A percentile compares a stretch with the other conserved stretches of the same genome.
phyloP scores from a whole-genome alignment of 1,140 invertebrate species.

The Orussus abietinus region DNA sequence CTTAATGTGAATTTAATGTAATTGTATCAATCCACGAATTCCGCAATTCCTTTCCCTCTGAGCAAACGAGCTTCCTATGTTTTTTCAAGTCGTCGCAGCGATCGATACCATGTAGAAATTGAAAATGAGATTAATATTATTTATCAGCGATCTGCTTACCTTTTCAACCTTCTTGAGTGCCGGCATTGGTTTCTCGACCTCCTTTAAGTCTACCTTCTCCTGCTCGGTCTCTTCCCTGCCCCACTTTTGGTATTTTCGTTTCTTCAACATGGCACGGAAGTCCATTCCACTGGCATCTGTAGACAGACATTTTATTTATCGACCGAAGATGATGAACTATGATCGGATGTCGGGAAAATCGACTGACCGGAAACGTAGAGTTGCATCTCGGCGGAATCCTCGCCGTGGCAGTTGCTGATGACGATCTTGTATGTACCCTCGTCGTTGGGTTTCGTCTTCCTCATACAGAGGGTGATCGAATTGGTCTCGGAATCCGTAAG shows the following conservation, averaged over 20 bases:
- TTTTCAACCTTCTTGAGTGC: conserved; percentile 87
- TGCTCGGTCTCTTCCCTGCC: conserved; percentile 82
- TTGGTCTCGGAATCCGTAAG: conserved; percentile 86
- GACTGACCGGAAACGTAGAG: conserved; percentile 92
- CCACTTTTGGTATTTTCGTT: conserved; percentile 95
- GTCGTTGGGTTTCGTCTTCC: conserved; percentile 94
- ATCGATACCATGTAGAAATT: no score
- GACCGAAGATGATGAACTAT: conserved; percentile 6
- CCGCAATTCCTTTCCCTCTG: no score
- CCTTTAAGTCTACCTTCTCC: conserved; percentile 91
- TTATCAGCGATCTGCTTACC: conserved; percentile 67
- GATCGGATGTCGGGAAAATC: not conserved
- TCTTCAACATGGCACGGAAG: conserved; percentile 96
- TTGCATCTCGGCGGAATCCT: conserved; percentile 91
- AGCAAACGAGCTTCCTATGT: no score
- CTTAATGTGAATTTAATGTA: no score
- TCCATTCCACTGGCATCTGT: conserved; percentile 94
- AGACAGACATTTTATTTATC: conserved; percentile 21
- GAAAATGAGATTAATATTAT: no score
- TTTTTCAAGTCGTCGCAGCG: no score
- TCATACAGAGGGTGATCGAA: conserved; percentile 87
- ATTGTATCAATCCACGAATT: no score
- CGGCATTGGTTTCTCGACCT: conserved; percentile 81
- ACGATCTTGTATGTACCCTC: conserved; percentile 95
- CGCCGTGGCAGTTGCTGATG: conserved; percentile 88